Conservation (phyloP, 2,113 vertebrate species). For the Phaetusa simplex region DNA sequence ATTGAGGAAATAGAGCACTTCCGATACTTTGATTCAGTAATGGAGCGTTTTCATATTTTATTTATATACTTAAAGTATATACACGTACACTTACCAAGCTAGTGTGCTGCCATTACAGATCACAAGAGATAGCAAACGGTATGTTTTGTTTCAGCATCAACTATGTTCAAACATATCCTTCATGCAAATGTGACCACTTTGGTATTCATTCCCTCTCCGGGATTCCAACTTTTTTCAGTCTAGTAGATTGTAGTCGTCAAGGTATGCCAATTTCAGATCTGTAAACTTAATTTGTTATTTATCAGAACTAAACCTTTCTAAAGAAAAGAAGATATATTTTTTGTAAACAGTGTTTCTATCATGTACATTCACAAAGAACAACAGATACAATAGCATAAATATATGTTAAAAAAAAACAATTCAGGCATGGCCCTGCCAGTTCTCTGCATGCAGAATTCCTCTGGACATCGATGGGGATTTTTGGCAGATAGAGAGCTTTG, state of each 20-base stretch:
- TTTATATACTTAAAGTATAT: constrained; percentile 63
- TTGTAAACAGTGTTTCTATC: constrained; percentile 82
- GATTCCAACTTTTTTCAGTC: constrained; percentile 71
- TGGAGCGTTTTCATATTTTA: constrained; percentile 70
- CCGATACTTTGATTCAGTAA: constrained; percentile 64
- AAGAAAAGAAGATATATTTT: constrained; percentile 82
- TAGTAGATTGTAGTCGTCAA: constrained; percentile 69
- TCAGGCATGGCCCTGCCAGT: background rate
- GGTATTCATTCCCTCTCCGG: constrained; percentile 20
- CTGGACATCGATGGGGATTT: background rate
- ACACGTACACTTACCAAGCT: constrained; percentile 23
- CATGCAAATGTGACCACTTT: constrained; percentile 44
- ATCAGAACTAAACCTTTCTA: constrained; percentile 77
- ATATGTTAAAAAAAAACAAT: constrained; percentile 12
- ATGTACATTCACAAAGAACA: constrained; percentile 73
- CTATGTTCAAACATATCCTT: constrained; percentile 17
- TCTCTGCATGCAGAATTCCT: constrained; percentile 3
- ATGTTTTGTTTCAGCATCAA: constrained; percentile 30
- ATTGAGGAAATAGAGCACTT: constrained; percentile 62
- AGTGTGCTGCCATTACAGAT: constrained; percentile 58
- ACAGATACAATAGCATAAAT: constrained; percentile 54
- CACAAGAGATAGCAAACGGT: constrained; percentile 34
- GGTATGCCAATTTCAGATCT: constrained; percentile 73
- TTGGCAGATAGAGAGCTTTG: background rate
- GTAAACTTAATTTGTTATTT: constrained; percentile 79